Evolutionary conservation across 30 jellyfish, hydroid and myxozoan genomes (phyloP), one percentile per base, ranked within the genome.

Genomic region (Hydractinia symbiolongicarpus): DNA sequence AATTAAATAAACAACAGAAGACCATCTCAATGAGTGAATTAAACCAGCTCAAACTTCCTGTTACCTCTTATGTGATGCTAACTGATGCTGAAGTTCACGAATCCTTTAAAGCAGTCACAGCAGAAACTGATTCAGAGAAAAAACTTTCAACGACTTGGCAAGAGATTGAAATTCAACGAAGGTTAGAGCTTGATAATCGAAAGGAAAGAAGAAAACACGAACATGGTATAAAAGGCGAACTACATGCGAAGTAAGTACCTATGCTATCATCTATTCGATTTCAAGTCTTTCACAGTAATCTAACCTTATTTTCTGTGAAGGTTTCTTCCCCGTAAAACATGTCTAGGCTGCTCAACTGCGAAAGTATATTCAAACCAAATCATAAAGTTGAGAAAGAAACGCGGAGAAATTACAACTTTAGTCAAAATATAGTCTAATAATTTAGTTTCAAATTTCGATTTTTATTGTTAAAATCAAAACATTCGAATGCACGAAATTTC

Each of bases 81-180:
- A 81, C 94, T n/a, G 97, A 90, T 78, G 88, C 89, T 20, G 97
- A 90, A 66, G 94, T 85, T 40, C 85, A 83, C 13, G 97, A 90
- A 72, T 86, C 97, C 4, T 83, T 88, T 54, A 88, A 73, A 57
- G 89, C 90, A 20, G 57, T 60, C 53, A 85, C 83, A 6, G 76
- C 76, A 5, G 94, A 51, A 4, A 58, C 53, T 9, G 88, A 61
- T 17, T 70, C 54, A 0, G 8, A n/a, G 6, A 94, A 90, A 8
- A 55, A 68, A 81, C 86, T 72, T 44, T 87, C 81, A 51, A 70
- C 67, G 55, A 86, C 95, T 5, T 93, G 98, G 98, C 90, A 87
- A 67, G 98, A 93, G 52, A 71, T 88, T 13, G 98, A 93, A 72
- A 60, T 40, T 67, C 96, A 88, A 15, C 60, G 95, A 69, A 67